Percentiles rank a stretch among this genome's conserved stretches.
Evolutionary conservation across 2,797 vertebrate species (phyloP).

Genomic region (Iguana delicatissima): DNA sequence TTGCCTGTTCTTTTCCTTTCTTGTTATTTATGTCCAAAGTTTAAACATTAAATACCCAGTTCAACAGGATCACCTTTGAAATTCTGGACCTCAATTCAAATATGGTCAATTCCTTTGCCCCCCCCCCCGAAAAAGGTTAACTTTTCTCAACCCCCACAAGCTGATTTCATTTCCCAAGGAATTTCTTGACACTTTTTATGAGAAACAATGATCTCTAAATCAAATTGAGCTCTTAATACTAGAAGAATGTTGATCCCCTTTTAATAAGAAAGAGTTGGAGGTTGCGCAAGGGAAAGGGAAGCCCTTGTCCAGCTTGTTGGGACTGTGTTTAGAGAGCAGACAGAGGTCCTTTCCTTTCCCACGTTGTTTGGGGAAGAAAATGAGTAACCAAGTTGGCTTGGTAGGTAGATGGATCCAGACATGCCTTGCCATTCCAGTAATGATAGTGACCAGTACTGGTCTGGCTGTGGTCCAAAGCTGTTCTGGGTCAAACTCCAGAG

Average conservation of each 20-base stretch:
- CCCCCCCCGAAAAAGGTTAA: no score
- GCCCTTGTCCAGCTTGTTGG: background rate
- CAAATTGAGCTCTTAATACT: conserved; percentile 62
- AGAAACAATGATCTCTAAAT: conserved; percentile 53
- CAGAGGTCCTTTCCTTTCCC: background rate
- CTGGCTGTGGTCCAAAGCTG: conserved; percentile 50
- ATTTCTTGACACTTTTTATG: background rate
- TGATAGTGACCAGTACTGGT: background rate
- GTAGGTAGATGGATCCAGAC: background rate
- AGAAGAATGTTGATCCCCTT: conserved; percentile 46
- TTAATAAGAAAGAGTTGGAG: background rate
- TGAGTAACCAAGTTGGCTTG: background rate
- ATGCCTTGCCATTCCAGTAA: accelerated
- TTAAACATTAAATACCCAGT: background rate
- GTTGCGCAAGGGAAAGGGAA: background rate
- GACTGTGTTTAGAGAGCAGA: background rate
- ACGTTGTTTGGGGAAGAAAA: background rate
- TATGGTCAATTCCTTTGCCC: background rate
- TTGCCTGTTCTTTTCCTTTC: background rate
- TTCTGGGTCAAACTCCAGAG: conserved; percentile 45
- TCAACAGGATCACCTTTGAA: no score
- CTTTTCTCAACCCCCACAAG: background rate
- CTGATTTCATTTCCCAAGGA: conserved; percentile 1
- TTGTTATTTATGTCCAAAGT: background rate
- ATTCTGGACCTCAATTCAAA: background rate